Evolutionary conservation across 2,113 vertebrate species (phyloP).

Genomic region (Notechis scutatus): DNA sequence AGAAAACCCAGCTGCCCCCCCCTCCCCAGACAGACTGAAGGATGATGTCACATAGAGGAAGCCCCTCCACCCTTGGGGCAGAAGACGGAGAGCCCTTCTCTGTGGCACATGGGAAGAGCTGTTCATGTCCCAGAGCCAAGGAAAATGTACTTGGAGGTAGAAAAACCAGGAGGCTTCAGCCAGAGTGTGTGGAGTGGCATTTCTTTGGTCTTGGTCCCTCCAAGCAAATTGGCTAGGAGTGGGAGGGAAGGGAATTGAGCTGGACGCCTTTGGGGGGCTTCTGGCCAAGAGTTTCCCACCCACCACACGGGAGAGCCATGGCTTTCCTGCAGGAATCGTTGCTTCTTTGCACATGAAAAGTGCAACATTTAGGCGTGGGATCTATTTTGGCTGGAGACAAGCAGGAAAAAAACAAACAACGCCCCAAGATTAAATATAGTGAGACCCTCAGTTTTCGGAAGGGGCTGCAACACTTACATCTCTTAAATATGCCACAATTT

Average conservation of each 20-base stretch:
- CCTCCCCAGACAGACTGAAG: background rate
- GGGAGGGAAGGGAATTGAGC: background rate
- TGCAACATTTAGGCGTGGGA: conserved; percentile 38
- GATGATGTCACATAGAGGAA: background rate
- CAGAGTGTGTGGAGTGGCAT: background rate
- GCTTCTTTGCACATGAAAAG: background rate
- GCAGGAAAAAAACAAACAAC: too few relatives aligned
- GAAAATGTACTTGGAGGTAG: accelerated
- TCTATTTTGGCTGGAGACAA: conserved; percentile 37
- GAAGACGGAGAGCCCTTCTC: background rate
- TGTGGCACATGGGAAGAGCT: background rate
- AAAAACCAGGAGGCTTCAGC: background rate
- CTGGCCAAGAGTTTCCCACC: background rate
- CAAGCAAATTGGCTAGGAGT: background rate
- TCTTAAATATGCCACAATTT: background rate
- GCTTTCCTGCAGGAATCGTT: background rate
- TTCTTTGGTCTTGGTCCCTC: background rate
- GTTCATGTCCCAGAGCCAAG: background rate
- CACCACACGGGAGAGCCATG: background rate
- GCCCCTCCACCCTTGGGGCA: background rate
- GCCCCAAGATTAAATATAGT: background rate
- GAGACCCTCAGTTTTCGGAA: background rate
- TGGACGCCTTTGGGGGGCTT: background rate
- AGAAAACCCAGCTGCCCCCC: background rate
- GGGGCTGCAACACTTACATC: background rate